phyloP scores from a whole-genome alignment of 2,888 invertebrate genomes.

The Tetrapedia diversipes region DNA sequence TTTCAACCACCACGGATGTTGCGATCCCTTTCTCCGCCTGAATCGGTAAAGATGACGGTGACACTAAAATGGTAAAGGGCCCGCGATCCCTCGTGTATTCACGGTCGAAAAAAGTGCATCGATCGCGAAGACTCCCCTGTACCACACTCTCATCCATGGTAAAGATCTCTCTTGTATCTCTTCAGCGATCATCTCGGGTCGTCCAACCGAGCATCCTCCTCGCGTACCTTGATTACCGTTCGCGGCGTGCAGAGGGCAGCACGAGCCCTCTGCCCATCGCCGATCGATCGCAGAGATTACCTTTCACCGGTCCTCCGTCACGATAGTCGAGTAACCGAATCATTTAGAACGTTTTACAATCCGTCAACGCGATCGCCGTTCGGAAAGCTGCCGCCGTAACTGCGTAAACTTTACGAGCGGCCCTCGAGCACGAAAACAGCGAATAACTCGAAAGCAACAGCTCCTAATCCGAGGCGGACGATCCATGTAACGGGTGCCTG shows the following conservation, averaged over 20 bases:
- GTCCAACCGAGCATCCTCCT: slow-evolving; percentile 61
- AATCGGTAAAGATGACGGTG: too few species aligned
- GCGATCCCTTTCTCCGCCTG: too few species aligned
- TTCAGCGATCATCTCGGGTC: slow-evolving; percentile 50
- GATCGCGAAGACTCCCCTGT: too few species aligned
- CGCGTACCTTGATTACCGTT: slow-evolving; percentile 54
- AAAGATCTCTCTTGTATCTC: too few species aligned
- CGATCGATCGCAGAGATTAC: slow-evolving; percentile 71
- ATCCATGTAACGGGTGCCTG: slow-evolving; percentile 30
- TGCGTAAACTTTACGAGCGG: slow-evolving; percentile 55
- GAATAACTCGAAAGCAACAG: slow-evolving; percentile 42
- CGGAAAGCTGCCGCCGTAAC: slow-evolving; percentile 61
- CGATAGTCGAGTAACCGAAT: slow-evolving; percentile 50
- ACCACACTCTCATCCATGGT: too few species aligned
- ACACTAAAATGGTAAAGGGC: too few species aligned
- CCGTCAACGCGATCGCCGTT: slow-evolving; percentile 51
- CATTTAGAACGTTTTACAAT: slow-evolving; percentile 67
- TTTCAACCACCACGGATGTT: too few species aligned
- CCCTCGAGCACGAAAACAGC: slow-evolving; percentile 55
- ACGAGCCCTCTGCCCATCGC: slow-evolving; percentile 36
- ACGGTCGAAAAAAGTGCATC: too few species aligned
- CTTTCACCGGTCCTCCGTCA: slow-evolving; percentile 48
- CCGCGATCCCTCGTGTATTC: too few species aligned
- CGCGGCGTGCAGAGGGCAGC: slow-evolving; percentile 71
- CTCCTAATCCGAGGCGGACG: slow-evolving; percentile 40